These are phyloP conservation scores for Belonocnema kinseyi DNA, from an alignment of 1,140 invertebrate genomes.

Conservation along the genomic window DNA sequence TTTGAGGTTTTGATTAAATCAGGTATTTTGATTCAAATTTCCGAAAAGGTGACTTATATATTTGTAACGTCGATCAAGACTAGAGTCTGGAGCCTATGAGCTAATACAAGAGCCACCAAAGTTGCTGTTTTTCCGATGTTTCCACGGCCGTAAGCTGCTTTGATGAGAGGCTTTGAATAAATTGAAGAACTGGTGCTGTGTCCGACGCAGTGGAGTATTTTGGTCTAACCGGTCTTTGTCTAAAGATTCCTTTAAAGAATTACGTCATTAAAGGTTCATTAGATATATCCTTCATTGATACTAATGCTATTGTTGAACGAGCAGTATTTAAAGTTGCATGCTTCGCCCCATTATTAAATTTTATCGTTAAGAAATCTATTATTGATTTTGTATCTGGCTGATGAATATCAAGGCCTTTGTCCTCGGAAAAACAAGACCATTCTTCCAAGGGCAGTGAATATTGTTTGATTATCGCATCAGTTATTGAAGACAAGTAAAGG, in stretches of 20 bases:
- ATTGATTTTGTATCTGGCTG: neutral
- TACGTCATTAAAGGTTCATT: neutral
- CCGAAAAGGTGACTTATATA: neutral
- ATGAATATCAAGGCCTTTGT: neutral
- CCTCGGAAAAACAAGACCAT: neutral
- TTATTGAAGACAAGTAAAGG: conserved; percentile 19
- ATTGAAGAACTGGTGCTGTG: too few species aligned
- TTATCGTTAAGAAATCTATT: conserved; percentile 11
- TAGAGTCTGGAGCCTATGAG: conserved; percentile 39
- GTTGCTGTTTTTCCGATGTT: conserved; percentile 9
- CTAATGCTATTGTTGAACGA: neutral
- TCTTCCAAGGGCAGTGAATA: conserved; percentile 30
- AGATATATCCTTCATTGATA: neutral
- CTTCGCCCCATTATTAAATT: conserved; percentile 4
- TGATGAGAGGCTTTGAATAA: too few species aligned
- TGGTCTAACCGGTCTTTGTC: conserved; percentile 29
- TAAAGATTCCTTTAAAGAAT: conserved; percentile 42
- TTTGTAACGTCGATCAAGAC: neutral
- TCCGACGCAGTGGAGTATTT: too few species aligned
- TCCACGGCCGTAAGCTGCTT: neutral
- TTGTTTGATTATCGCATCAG: conserved; percentile 25
- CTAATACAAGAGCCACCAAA: conserved; percentile 35
- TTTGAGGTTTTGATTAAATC: conserved; percentile 23
- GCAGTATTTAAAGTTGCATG: conserved; percentile 9
- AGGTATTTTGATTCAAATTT: conserved; percentile 18